Evolutionary conservation across 2,113 vertebrate genomes (phyloP), one percentile per base, ranked within the genome.

Genomic region (Ceyx cyanopectus): DNA sequence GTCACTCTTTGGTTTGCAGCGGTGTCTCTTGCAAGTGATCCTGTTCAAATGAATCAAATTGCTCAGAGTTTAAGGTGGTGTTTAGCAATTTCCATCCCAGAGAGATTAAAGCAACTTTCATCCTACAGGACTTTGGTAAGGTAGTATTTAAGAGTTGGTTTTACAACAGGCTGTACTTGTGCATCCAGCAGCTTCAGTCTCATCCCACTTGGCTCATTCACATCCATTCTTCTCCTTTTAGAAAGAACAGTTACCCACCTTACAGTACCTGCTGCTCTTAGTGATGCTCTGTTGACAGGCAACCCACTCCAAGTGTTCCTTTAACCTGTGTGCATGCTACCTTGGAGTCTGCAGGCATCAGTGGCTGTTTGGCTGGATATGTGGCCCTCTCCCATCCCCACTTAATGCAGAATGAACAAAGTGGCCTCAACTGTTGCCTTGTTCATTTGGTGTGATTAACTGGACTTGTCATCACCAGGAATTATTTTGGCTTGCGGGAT

Each of bases 191-290:
- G 83, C 63, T 96, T 92, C 78, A 70, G 86, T 92, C 91, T 89
- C 89, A 69, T 96, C 89, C 96, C 89, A 93, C 91, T 89, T 89
- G 85, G 46, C 74, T 95, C 84, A 67, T 90, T 95, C 68, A 79
- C 53, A 82, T 76, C 70, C 84, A 74, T 5, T 69, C 58, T 91
- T 15, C 69, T 86, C 17, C n/a, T 92, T 92, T 87, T 78, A 77
- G 87, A 85, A 93, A 74, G 62, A 91, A 62, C 48, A 60, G 84
- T 92, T 92, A 91, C 63, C 37, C 78, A 79, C 66, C 84, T 73
- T 73, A 80, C 30, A 72, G 48, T 67, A 53, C 37, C 48, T 91
- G 87, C 8, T 15, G 76, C 74, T 93, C 46, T 87, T 63, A 61
- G 63, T 89, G 78, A 40, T 69, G 18, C 19, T 92, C 70, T 87